These are phyloP conservation scores for Notechis scutatus DNA, from an alignment of 2,113 vertebrate genomes.

Conservation along the genomic window DNA sequence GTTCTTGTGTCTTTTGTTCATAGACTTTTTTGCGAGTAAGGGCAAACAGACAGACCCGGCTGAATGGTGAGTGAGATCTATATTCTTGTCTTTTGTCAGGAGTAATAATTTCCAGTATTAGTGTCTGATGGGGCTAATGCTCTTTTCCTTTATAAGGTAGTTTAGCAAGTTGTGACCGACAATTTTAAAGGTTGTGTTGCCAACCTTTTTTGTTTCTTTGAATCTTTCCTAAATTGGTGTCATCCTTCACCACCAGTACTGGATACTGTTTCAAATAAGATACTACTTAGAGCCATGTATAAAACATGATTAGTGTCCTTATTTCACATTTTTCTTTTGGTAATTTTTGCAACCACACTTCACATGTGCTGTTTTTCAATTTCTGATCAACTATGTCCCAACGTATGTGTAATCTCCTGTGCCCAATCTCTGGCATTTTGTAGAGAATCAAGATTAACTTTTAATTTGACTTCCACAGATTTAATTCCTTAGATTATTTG, in stretches of 20 bases:
- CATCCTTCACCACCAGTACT: neutral
- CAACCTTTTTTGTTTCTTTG: neutral
- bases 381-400: neutral
- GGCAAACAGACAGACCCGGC: slow-evolving; percentile 94
- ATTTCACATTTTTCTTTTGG: neutral
- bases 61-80: slow-evolving; percentile 88
- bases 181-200: neutral
- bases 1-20: slow-evolving; percentile 48
- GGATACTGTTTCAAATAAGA: neutral
- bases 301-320: neutral
- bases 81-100: slow-evolving; percentile 10
- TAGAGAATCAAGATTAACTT: neutral
- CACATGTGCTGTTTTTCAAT: neutral
- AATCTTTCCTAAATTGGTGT: neutral
- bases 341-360: neutral
- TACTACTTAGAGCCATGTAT: neutral
- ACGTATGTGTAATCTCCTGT: neutral
- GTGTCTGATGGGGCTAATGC: neutral
- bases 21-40: slow-evolving; percentile 98
- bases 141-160: neutral
- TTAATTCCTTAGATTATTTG: neutral
- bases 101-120: neutral
- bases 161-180: neutral
- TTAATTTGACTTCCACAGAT: neutral
- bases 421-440: neutral